Base-by-base conservation (phyloP, 2,113 vertebrate genomes). In the Phaetusa simplex region DNA sequence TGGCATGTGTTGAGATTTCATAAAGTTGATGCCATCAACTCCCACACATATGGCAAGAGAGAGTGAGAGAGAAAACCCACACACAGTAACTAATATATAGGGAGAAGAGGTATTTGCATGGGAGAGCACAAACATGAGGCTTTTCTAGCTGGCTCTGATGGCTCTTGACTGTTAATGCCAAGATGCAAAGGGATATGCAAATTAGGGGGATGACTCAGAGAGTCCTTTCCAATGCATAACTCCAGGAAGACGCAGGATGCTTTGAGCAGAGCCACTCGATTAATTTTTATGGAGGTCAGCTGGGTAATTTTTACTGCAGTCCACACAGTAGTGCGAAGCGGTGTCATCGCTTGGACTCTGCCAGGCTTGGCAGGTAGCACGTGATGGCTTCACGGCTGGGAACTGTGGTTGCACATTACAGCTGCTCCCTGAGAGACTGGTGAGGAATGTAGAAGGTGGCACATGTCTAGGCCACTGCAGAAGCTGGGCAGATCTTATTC, bases 1-100 rank as follows among this genome's bases (percentile, higher is more conserved):
- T 98, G 98, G 98, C 98, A 98, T 97, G 91, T 21, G 77, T 56
- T 90, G 96, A 82, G 97, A 96, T 97, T 97, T 98, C 98, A 98
- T 98, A 97, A 98, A 96, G 85, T 88, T 97, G 90, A 94, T 97
- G 98, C 98, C 98, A 98, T 98, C 84, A 84, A 98, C 98, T 97
- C 98, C 98, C 97, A 98, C 98, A 97, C 98, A 93, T 62, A 96
- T 97, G 93, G 96, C 95, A 85, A 97, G 96, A 21, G 96, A 94
- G 88, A 96, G 97, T 91, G 94, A 97, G 98, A 97, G 97, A 97
- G 78, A 94, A 92, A 93, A 91, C 94, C 98, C 86, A 92, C 95
- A 96, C 93, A 97, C 83, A 53, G 92, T 95, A 92, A 95, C 92
- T 96, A 92, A 96, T 97, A 97, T 97, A 83, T 96, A 97, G 93